phyloP scores from a whole-genome alignment of 2,797 vertebrate species.

The Pipistrellus pipistrellus region DNA sequence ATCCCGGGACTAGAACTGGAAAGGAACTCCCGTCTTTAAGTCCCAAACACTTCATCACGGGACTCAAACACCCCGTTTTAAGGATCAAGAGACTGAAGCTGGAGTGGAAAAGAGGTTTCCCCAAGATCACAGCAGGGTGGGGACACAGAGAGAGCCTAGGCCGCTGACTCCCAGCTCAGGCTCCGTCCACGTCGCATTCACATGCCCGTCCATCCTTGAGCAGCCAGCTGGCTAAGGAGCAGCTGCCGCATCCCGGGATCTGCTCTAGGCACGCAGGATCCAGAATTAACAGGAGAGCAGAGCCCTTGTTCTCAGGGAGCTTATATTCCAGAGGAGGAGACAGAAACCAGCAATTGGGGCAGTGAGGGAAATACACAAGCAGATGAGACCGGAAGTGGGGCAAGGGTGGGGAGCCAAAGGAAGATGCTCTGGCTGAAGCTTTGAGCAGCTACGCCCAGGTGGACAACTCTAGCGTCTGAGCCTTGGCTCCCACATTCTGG shows the following conservation, averaged over 20 bases:
- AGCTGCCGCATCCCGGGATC: not conserved
- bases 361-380: not conserved
- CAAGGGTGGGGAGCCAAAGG: not conserved
- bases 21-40: not conserved
- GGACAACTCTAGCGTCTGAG: not conserved
- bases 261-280: not conserved
- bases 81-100: not conserved
- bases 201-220: not conserved
- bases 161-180: not conserved
- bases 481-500: not conserved
- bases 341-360: not conserved
- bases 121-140: not conserved
- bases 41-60: not conserved
- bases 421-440: not conserved
- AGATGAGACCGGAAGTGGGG: not conserved
- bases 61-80: not conserved
- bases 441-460: not conserved
- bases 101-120: not conserved
- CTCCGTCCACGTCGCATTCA: not conserved
- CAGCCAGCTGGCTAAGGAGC: not conserved
- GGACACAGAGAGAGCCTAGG: not conserved
- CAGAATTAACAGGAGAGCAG: not conserved
- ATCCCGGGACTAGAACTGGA: not conserved
- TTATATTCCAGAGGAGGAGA: not conserved
- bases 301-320: not conserved